Percentiles rank a stretch among this genome's conserved stretches.
phyloP scores from a whole-genome alignment of 2,888 invertebrate species.

The Orthosia gothica region DNA sequence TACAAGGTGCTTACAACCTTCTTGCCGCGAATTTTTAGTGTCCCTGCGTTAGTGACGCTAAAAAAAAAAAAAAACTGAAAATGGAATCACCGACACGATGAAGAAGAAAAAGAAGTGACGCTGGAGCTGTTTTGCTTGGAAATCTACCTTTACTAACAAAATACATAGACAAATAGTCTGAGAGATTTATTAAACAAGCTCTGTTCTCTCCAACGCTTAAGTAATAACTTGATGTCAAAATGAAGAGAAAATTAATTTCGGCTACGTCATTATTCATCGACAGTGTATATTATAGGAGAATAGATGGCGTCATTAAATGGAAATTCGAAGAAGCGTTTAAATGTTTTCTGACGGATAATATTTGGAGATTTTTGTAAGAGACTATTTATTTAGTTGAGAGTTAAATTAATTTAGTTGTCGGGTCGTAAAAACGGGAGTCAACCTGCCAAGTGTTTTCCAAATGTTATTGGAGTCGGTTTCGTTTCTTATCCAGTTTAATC shows the following conservation, averaged over 20 bases:
- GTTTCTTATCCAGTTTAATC: too few species aligned
- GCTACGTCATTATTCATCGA: conserved; percentile 86
- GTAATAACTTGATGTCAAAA: conserved; percentile 76
- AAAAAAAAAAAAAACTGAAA: too few species aligned
- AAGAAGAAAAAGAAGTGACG: too few species aligned
- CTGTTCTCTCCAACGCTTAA: conserved; percentile 61
- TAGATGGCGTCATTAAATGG: conserved; percentile 82
- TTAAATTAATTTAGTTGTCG: not conserved
- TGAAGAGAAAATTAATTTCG: conserved; percentile 79
- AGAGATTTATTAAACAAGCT: conserved; percentile 57
- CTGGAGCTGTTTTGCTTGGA: too few species aligned
- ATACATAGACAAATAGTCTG: conserved; percentile 56
- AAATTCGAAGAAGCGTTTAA: conserved; percentile 23
- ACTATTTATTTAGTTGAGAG: not conserved
- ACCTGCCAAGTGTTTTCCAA: too few species aligned
- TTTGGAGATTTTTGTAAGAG: not conserved
- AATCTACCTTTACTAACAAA: conserved; percentile 19
- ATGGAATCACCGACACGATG: too few species aligned
- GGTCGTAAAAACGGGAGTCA: not conserved
- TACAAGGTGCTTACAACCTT: too few species aligned
- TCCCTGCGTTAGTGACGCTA: too few species aligned
- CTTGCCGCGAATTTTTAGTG: too few species aligned
- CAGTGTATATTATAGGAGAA: conserved; percentile 82
- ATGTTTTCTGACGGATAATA: conserved; percentile 14
- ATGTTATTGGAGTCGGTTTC: too few species aligned